phyloP scores from a whole-genome alignment of 2,113 vertebrate species.

The Melozone crissalis region DNA sequence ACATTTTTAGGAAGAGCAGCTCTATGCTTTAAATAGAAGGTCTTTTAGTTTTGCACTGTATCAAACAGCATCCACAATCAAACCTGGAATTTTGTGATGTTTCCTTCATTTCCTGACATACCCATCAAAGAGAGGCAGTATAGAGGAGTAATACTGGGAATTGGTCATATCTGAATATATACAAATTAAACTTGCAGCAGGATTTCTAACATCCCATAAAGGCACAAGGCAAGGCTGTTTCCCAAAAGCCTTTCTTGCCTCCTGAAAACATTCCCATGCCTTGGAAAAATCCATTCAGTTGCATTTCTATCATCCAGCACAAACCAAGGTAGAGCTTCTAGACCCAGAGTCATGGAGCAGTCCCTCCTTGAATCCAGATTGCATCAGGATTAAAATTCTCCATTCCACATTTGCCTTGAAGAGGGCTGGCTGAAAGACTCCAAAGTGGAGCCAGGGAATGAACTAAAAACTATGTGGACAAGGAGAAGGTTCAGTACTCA shows the following conservation, averaged over 20 bases:
- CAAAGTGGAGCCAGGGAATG: background rate
- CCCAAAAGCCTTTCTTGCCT: background rate
- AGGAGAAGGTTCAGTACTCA: background rate
- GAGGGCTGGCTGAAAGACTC: background rate
- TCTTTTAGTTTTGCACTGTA: background rate
- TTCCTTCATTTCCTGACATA: background rate
- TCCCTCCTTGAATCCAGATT: background rate
- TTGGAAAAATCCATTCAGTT: background rate
- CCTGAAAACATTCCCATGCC: background rate
- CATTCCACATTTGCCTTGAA: background rate
- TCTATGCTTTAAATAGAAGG: background rate
- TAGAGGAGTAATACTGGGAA: rapidly evolving
- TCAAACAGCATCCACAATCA: background rate
- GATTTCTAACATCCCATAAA: background rate
- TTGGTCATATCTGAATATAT: background rate
- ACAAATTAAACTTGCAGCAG: background rate
- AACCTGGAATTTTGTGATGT: background rate
- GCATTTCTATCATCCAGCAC: background rate
- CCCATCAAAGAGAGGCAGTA: background rate
- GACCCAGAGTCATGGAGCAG: background rate
- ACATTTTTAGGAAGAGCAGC: background rate
- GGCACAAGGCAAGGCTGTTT: background rate
- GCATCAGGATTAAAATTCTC: background rate
- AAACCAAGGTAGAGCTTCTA: background rate
- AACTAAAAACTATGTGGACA: background rate